Conservation (phyloP, 2,888 invertebrate species). For the Allolobophora icterica region DNA sequence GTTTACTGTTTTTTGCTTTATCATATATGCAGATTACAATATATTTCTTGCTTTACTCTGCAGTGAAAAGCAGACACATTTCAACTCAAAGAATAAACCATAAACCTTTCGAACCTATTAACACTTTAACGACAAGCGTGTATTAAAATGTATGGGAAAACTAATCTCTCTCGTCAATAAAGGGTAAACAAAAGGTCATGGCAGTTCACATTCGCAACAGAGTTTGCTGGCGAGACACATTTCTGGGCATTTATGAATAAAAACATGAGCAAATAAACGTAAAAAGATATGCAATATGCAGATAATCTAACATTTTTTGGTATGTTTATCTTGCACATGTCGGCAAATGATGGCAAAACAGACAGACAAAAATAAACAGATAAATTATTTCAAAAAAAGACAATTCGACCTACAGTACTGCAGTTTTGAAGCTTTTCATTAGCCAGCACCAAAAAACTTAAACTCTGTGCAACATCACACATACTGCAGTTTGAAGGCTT, state of each 20-base stretch:
- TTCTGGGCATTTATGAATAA: neutral
- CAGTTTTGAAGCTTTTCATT: neutral
- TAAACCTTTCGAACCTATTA: neutral
- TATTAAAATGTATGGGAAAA: too few relatives aligned
- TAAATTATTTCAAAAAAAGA: neutral
- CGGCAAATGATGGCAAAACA: neutral
- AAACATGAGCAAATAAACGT: neutral
- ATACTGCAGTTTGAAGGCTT: too few relatives aligned
- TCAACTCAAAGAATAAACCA: neutral
- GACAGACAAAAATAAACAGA: neutral
- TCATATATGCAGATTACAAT: neutral
- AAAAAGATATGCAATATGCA: neutral
- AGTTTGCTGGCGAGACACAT: neutral
- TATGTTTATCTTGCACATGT: too few relatives aligned
- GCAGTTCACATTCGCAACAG: too few relatives aligned
- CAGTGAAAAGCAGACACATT: neutral
- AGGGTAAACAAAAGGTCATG: too few relatives aligned
- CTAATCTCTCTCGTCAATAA: too few relatives aligned
- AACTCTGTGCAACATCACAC: too few relatives aligned
- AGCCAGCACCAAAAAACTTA: neutral
- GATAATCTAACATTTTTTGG: neutral
- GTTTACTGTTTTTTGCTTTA: neutral
- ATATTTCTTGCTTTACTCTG: neutral
- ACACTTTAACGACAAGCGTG: too few relatives aligned
- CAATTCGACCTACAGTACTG: neutral